These are phyloP conservation scores for Phlogophora meticulosa DNA, from an alignment of 2,888 invertebrate species.

Conservation along the genomic window DNA sequence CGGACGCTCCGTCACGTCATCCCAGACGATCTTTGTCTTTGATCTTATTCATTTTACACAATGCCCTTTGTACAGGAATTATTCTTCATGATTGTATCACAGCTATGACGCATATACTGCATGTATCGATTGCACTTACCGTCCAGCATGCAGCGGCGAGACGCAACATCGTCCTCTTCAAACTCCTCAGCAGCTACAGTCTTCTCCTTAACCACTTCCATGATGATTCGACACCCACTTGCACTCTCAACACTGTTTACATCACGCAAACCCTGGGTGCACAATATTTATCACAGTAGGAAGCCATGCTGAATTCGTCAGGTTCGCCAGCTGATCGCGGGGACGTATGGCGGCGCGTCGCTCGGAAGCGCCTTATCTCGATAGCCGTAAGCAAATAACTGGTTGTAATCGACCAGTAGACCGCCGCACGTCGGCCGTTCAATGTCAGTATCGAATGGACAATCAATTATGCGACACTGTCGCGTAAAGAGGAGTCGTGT, in stretches of 20 bases:
- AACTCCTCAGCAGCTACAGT: constrained; percentile 77
- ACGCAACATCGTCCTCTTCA: constrained; percentile 84
- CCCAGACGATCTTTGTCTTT: constrained; percentile 66
- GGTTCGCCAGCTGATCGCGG: constrained; percentile 74
- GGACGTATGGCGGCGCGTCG: constrained; percentile 63
- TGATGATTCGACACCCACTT: constrained; percentile 74
- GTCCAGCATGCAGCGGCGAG: constrained; percentile 88
- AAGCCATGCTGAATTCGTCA: constrained; percentile 70
- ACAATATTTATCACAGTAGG: constrained; percentile 73
- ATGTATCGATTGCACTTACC: constrained; percentile 79
- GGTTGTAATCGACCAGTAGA: constrained; percentile 82
- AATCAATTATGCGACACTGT: constrained; percentile 89
- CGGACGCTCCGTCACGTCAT: constrained; percentile 59
- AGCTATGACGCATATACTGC: constrained; percentile 38
- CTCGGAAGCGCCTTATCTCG: constrained; percentile 79
- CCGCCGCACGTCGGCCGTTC: constrained; percentile 82
- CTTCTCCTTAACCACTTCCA: constrained; percentile 84
- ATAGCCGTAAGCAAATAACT: constrained; percentile 86
- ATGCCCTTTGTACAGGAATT: constrained; percentile 32
- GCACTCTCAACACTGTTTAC: constrained; percentile 73
- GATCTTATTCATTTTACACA: constrained; percentile 41
- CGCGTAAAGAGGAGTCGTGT: constrained; percentile 82
- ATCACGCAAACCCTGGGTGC: constrained; percentile 74
- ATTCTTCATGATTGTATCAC: constrained; percentile 15
- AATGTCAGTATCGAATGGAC: constrained; percentile 90